Percentiles rank a stretch among this genome's conserved stretches.
Conservation (phyloP, 2,888 invertebrate species). For the Drosophila silvestris region DNA sequence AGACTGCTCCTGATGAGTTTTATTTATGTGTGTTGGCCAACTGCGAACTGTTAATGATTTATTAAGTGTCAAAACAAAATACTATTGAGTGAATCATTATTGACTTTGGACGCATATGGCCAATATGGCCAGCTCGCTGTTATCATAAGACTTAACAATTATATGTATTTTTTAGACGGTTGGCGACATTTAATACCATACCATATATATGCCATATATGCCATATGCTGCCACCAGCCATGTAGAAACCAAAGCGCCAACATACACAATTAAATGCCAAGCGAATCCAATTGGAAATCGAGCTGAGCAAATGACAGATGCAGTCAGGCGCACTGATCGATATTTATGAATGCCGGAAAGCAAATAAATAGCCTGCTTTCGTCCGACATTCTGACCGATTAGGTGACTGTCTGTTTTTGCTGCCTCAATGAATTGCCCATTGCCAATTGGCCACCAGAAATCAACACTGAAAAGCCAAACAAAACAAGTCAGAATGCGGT, state of each 20-base stretch:
- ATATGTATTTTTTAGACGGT: constrained; percentile 40
- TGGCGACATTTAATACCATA: constrained; percentile 31
- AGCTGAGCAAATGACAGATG: constrained; percentile 59
- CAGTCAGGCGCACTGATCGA: constrained; percentile 71
- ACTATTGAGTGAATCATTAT: constrained; percentile 43
- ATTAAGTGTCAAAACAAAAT: constrained; percentile 71
- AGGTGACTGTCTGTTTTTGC: constrained; percentile 10
- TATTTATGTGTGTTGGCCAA: constrained; percentile 38
- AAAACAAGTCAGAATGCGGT: not conserved
- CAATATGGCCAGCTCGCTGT: constrained; percentile 8
- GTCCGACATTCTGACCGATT: constrained; percentile 3
- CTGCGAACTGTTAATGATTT: constrained; percentile 63
- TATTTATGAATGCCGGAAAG: constrained; percentile 67
- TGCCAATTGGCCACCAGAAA: constrained; percentile 27
- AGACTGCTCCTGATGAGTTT: constrained; percentile 10
- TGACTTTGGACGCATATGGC: constrained; percentile 40
- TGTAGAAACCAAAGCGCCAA: constrained; percentile 37
- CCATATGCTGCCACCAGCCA: constrained; percentile 43
- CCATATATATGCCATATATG: not conserved
- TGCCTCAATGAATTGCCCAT: constrained; percentile 11
- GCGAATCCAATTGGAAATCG: constrained; percentile 37
- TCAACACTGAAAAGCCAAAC: constrained; percentile 33
- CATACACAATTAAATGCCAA: constrained; percentile 38
- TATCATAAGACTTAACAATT: constrained; percentile 50
- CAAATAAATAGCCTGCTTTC: constrained; percentile 50